Conservation (phyloP, 2,797 vertebrate genomes). For the Sebastes matsubarae region DNA sequence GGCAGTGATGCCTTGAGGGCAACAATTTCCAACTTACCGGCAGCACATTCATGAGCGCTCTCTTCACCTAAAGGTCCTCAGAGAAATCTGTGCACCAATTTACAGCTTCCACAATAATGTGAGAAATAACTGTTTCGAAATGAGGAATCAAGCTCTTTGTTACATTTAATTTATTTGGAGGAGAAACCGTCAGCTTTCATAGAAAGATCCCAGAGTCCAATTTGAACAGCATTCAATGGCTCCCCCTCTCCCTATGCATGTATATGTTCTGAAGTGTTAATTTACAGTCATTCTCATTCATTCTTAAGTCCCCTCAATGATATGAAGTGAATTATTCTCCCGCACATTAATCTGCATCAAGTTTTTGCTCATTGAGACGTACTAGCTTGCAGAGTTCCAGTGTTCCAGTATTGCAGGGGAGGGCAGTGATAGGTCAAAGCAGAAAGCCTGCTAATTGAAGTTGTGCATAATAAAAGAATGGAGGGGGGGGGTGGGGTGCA, state of each 20-base stretch:
- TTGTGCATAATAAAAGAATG: conserved; percentile 70
- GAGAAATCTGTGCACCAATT: conserved; percentile 69
- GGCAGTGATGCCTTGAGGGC: conserved; percentile 56
- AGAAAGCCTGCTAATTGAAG: conserved; percentile 68
- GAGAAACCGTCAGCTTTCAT: conserved; percentile 15
- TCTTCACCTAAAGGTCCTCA: conserved; percentile 51
- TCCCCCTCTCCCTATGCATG: background rate
- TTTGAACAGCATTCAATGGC: background rate
- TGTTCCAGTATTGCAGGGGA: conserved; percentile 26
- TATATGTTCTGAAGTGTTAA: background rate
- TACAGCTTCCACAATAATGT: conserved; percentile 49
- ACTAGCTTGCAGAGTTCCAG: conserved; percentile 4
- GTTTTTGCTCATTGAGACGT: conserved; percentile 4
- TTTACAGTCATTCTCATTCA: background rate
- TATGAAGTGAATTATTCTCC: conserved; percentile 9
- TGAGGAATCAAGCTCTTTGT: conserved; percentile 58
- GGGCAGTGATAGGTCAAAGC: conserved; percentile 57
- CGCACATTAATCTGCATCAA: background rate
- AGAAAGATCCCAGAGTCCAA: conserved; percentile 14
- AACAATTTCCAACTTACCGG: conserved; percentile 60
- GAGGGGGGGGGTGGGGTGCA: background rate
- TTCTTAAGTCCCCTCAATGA: background rate
- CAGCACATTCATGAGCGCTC: conserved; percentile 58
- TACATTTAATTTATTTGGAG: conserved; percentile 59
- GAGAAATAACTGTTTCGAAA: conserved; percentile 47